Evolutionary conservation across 2,888 invertebrate species (phyloP), one percentile per base, ranked within the genome.

Genomic region (Xanthorhoe spadicearia): DNA sequence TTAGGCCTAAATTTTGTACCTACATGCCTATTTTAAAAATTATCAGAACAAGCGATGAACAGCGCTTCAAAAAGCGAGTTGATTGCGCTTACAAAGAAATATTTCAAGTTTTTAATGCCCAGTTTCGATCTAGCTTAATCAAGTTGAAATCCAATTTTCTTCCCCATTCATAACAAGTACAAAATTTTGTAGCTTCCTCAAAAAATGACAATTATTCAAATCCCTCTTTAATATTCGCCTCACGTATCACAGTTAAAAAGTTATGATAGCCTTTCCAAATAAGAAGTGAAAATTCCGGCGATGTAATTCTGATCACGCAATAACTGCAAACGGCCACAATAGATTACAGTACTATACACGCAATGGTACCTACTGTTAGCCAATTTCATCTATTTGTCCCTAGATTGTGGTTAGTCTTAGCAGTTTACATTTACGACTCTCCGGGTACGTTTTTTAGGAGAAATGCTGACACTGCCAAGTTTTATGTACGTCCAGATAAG

Each of bases 371-470:
- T 69, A 70, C 65, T 68, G 69, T 68, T 61, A 62, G 66, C 75
- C 82, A 81, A 83, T 83, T 82, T 79, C 80, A 77, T 80, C 76
- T 82, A 84, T 84, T 74, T 77, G 80, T 83, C 83, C 83, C 83
- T 71, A 75, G 82, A 73, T 77, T 77, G 76, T 70, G 78, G 75
- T 80, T 71, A 64, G 68, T 72, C 67, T 69, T 63, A 73, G 71
- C 72, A 77, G 74, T 77, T 79, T 73, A 65, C 74, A 72, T 81
- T 83, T 81, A 83, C 78, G 79, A 75, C 66, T 60, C 70, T 69
- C 74, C 23, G 63, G 71, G 59, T 73, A 73, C 74, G 79, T 79
- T 78, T 75, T 76, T 76, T 72, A 75, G 68, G 73, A 68, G 71
- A 75, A 77, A 73, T 73, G 66, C 69, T 68, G 64, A 61, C 59